phyloP scores from a whole-genome alignment of 2,797 vertebrate genomes.

The Chelon auratus region DNA sequence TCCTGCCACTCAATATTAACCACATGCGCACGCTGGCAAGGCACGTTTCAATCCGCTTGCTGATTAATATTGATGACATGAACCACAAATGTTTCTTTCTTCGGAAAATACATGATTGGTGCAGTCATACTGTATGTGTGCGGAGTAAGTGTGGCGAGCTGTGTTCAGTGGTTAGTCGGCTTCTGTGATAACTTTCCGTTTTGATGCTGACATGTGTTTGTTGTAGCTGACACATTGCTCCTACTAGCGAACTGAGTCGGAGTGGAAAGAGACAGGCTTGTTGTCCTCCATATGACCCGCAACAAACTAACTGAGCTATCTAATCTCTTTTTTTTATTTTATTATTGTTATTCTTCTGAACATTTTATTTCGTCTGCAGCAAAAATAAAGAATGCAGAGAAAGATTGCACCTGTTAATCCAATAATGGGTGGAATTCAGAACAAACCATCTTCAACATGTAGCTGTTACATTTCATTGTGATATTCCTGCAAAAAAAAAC shows the following conservation, averaged over 20 bases:
- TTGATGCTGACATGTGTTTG: not conserved
- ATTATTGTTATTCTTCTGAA: not conserved
- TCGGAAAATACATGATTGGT: conserved; percentile 29
- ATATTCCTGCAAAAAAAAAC: conserved; percentile 15
- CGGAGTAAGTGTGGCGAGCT: not conserved
- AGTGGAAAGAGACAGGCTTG: not conserved
- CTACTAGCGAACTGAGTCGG: not conserved
- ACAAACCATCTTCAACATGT: not conserved
- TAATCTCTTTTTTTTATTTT: not conserved
- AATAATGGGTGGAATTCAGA: not conserved
- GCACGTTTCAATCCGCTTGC: conserved; percentile 24
- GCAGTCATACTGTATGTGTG: not conserved
- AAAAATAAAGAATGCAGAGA: not conserved
- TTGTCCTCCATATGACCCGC: not conserved
- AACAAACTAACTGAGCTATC: not conserved
- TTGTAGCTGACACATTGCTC: not conserved
- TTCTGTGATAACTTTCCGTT: not conserved
- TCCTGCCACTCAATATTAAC: conserved; percentile 53
- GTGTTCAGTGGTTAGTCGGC: not conserved
- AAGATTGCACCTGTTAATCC: not conserved
- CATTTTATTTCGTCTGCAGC: not conserved
- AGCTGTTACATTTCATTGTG: conserved; percentile 1
- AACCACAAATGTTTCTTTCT: conserved; percentile 39
- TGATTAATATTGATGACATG: conserved; percentile 49
- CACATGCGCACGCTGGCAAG: conserved; percentile 41